phyloP scores from a whole-genome alignment of 2,888 invertebrate genomes.

The Hemaris fuciformis region DNA sequence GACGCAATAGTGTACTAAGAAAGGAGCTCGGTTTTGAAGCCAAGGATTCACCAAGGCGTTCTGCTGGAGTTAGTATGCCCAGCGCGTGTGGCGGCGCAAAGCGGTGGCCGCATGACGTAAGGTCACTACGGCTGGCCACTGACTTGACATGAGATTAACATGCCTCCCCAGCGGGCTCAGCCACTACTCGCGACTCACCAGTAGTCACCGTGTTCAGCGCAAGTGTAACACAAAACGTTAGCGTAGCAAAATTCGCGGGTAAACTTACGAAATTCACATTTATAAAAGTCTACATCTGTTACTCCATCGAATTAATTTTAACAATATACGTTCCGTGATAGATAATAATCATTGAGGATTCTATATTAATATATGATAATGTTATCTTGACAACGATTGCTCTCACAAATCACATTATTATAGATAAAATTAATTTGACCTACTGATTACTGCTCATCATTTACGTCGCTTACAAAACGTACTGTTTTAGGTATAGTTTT shows the following conservation, averaged over 20 bases:
- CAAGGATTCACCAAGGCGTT: conserved; percentile 80
- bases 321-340: background rate
- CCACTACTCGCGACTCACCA: conserved; percentile 11
- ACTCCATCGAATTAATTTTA: background rate
- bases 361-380: background rate
- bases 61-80: conserved; percentile 76
- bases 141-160: conserved; percentile 70
- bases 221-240: background rate
- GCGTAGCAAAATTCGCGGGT: background rate
- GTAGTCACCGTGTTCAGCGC: background rate
- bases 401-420: too few species aligned
- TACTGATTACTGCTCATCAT: too few species aligned
- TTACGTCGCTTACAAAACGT: too few species aligned
- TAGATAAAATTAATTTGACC: too few species aligned
- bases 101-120: conserved; percentile 75
- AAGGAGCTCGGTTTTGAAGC: conserved; percentile 81
- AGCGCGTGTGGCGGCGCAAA: conserved; percentile 62
- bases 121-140: conserved; percentile 72
- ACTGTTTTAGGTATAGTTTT: too few species aligned
- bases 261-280: background rate
- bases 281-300: background rate
- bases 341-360: background rate
- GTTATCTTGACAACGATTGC: too few species aligned
- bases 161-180: conserved; percentile 40
- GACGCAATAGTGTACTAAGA: conserved; percentile 71